Conservation (phyloP, 2,797 vertebrate species). For the Dicrostonyx torquatus region DNA sequence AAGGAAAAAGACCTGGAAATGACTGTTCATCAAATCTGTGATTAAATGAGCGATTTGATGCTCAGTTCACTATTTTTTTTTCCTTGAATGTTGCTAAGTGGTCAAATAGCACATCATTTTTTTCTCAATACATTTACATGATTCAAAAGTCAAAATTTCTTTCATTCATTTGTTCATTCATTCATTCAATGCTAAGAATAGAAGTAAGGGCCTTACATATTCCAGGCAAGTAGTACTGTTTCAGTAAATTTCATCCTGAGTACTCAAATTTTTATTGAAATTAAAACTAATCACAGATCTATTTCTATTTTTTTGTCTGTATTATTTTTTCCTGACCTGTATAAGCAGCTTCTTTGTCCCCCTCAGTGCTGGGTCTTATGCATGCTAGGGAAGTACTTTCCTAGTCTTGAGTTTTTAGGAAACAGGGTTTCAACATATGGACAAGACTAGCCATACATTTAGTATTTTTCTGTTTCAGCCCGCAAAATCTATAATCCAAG, state of each 20-base stretch:
- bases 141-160: conserved; percentile 9
- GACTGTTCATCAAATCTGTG: neutral
- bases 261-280: neutral
- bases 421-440: neutral
- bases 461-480: neutral
- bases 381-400: too few species aligned
- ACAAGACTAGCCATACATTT: neutral
- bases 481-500: neutral
- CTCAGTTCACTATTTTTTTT: neutral
- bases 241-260: neutral
- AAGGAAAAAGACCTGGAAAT: conserved; percentile 22
- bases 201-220: neutral
- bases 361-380: neutral
- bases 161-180: neutral
- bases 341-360: neutral
- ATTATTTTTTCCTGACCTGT: neutral
- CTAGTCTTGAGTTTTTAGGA: neutral
- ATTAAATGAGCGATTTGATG: neutral
- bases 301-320: neutral
- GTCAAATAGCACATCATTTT: neutral
- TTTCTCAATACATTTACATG: neutral
- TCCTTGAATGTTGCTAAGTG: neutral
- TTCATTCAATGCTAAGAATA: neutral
- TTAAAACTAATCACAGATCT: neutral
- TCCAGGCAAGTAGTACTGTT: neutral